phyloP scores from a whole-genome alignment of 2,888 invertebrate species.

The Zaprionus obscuricornis region DNA sequence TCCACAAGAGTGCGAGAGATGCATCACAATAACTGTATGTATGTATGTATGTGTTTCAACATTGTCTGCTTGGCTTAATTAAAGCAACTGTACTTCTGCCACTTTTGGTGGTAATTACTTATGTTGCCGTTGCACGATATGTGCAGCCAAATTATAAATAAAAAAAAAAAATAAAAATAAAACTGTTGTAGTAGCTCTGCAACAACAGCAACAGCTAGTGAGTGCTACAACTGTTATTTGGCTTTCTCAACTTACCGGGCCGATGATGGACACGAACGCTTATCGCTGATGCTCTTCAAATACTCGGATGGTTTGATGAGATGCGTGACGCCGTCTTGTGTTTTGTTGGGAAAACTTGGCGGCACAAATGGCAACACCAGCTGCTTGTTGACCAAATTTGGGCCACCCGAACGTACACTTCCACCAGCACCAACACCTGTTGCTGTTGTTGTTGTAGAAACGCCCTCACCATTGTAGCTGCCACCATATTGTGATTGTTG shows the following conservation, averaged over 20 bases:
- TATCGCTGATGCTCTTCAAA: constrained; percentile 91
- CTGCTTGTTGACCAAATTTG: constrained; percentile 92
- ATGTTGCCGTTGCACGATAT: constrained; percentile 64
- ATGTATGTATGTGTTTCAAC: constrained; percentile 26
- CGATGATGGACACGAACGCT: constrained; percentile 84
- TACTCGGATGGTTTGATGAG: constrained; percentile 97
- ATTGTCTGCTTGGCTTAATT: constrained; percentile 55
- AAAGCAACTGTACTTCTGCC: constrained; percentile 66
- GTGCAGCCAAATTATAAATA: constrained; percentile 50
- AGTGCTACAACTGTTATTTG: neutral
- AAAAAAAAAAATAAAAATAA: too few relatives aligned
- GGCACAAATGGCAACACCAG: constrained; percentile 95
- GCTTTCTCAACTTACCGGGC: constrained; percentile 81
- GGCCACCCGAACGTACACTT: constrained; percentile 81
- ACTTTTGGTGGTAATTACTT: constrained; percentile 60
- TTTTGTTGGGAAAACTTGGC: constrained; percentile 91
- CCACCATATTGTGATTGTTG: constrained; percentile 79
- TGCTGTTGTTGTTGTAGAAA: too few relatives aligned
- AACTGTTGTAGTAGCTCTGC: constrained; percentile 24
- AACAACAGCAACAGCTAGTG: neutral
- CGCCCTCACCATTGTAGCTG: constrained; percentile 47
- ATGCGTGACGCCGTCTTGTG: constrained; percentile 89
- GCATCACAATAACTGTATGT: constrained; percentile 11
- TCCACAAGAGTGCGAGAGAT: neutral
- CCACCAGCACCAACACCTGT: constrained; percentile 26